A percentile compares a stretch with the other conserved stretches of the same genome.
Conservation (phyloP, 2,888 invertebrate genomes). For the Eupithecia tripunctaria region DNA sequence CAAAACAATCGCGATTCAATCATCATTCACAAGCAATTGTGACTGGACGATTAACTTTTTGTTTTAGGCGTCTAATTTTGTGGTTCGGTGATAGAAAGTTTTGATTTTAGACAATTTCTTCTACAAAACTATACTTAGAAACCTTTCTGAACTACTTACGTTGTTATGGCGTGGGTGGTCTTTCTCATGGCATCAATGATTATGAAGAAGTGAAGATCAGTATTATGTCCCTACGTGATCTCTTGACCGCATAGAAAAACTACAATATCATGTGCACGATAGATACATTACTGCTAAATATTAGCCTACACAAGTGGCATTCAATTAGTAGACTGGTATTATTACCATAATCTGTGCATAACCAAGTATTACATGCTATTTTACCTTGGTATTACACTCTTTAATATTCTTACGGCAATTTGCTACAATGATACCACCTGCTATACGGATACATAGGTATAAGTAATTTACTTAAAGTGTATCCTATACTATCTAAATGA, state of each 20-base stretch:
- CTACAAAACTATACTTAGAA: slow-evolving; percentile 13
- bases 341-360: slow-evolving; percentile 23
- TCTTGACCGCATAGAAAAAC: not conserved
- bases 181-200: not conserved
- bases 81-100: slow-evolving; percentile 23
- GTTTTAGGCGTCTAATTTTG: slow-evolving; percentile 13
- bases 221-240: not conserved
- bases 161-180: slow-evolving; percentile 9
- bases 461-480: no score
- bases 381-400: not conserved
- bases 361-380: not conserved
- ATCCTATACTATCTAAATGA: no score
- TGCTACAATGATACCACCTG: not conserved
- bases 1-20: slow-evolving; percentile 40
- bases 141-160: not conserved
- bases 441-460: not conserved
- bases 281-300: not conserved
- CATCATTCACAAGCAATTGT: slow-evolving; percentile 40
- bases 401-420: not conserved
- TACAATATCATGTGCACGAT: not conserved
- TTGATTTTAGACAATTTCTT: slow-evolving; percentile 4
- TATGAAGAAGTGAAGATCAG: not conserved
- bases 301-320: slow-evolving; percentile 11
- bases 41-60: slow-evolving; percentile 19
- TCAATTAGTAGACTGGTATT: slow-evolving; percentile 30